These are phyloP conservation scores for Shinisaurus crocodilurus DNA, from an alignment of 2,113 vertebrate genomes.

Conservation along the genomic window DNA sequence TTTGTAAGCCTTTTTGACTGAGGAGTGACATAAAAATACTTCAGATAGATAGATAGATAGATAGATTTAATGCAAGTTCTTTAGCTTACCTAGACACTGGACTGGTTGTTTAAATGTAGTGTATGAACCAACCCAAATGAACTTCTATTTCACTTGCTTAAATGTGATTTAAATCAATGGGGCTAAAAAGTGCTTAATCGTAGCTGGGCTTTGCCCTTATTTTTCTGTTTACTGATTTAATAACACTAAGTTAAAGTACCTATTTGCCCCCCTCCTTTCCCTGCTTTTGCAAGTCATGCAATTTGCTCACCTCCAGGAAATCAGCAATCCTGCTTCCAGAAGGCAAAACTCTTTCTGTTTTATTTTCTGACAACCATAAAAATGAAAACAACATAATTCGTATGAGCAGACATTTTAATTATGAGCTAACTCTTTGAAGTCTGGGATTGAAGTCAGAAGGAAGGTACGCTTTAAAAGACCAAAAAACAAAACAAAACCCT, in stretches of 20 bases:
- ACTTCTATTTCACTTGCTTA: neutral
- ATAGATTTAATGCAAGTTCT: neutral
- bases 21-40: no score
- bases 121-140: neutral
- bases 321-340: neutral
- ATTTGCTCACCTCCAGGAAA: neutral
- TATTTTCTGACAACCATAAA: slow-evolving; percentile 7
- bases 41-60: no score
- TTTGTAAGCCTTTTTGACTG: no score
- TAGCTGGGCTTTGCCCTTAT: neutral
- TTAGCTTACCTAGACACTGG: neutral
- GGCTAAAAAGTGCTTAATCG: neutral
- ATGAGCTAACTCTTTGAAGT: slow-evolving; percentile 15
- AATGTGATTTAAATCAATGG: neutral
- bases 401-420: slow-evolving; percentile 27
- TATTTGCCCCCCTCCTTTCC: no score
- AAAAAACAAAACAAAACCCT: neutral
- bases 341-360: neutral
- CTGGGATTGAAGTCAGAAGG: neutral
- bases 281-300: neutral
- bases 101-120: neutral
- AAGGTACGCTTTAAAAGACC: neutral
- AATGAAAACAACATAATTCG: neutral
- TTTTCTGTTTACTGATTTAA: neutral
- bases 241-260: neutral